Conservation (phyloP, 2,888 invertebrate species). For the Malacosoma neustria region DNA sequence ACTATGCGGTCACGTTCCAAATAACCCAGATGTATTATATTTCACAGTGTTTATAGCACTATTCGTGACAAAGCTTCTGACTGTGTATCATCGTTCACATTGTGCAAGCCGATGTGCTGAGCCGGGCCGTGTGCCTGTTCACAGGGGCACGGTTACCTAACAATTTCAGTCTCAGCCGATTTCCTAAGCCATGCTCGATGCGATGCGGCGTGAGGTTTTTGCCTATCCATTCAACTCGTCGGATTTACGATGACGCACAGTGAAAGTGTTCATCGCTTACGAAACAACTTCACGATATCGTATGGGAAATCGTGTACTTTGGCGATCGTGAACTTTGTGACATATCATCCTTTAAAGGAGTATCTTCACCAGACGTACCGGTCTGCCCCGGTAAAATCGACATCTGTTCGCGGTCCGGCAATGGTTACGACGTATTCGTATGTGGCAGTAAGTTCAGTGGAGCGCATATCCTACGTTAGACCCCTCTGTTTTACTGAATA, state of each 20-base stretch:
- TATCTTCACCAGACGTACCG: slow-evolving; percentile 42
- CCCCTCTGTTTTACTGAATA: slow-evolving; percentile 25
- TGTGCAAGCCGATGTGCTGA: slow-evolving; percentile 47
- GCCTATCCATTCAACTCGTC: slow-evolving; percentile 27
- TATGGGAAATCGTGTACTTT: slow-evolving; percentile 11
- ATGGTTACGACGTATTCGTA: too few relatives aligned
- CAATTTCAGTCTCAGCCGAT: slow-evolving; percentile 43
- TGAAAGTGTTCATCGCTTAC: slow-evolving; percentile 47
- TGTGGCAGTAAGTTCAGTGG: slow-evolving; percentile 53
- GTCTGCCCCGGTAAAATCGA: slow-evolving; percentile 56
- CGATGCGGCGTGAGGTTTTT: slow-evolving; percentile 35
- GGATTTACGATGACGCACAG: slow-evolving; percentile 33
- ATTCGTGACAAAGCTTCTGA: slow-evolving; percentile 47
- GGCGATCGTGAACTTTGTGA: slow-evolving; percentile 15
- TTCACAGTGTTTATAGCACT: slow-evolving; percentile 46
- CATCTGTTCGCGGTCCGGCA: slow-evolving; percentile 41
- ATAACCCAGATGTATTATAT: slow-evolving; percentile 55
- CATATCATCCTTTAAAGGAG: slow-evolving; percentile 12
- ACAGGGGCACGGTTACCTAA: slow-evolving; percentile 44
- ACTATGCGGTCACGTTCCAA: slow-evolving; percentile 56
- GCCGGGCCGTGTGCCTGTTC: slow-evolving; percentile 40
- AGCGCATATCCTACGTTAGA: slow-evolving; percentile 62
- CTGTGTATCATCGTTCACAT: slow-evolving; percentile 40
- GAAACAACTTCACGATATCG: slow-evolving; percentile 27
- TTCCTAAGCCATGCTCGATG: slow-evolving; percentile 40